Evolutionary conservation across 2,113 vertebrate genomes (phyloP).

Genomic region (Philantomba maxwellii): DNA sequence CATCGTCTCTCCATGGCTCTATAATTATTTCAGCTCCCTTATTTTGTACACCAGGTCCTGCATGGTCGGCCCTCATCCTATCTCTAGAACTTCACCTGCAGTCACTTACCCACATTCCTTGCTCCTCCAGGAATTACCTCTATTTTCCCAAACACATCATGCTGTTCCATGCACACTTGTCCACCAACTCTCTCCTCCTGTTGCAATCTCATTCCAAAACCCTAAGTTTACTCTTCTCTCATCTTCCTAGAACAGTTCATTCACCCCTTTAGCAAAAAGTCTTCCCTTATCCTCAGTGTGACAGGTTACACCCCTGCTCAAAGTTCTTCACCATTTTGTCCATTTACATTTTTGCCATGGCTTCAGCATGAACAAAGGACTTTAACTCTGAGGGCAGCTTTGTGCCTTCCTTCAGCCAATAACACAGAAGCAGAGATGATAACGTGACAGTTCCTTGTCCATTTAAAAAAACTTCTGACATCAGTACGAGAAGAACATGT

Average conservation of each 20-base stretch:
- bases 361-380: background rate
- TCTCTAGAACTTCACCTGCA: background rate
- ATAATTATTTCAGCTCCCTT: background rate
- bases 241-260: background rate
- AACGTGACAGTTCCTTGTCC: background rate
- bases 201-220: background rate
- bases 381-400: background rate
- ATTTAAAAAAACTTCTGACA: background rate
- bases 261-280: background rate
- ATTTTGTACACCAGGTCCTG: background rate
- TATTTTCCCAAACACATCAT: background rate
- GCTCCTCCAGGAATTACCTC: background rate
- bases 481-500: background rate
- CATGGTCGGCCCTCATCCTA: background rate
- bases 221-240: background rate
- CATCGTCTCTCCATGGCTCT: background rate
- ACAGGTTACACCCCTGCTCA: background rate
- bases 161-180: no score
- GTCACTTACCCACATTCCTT: background rate
- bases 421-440: background rate
- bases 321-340: background rate
- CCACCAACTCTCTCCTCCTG: background rate
- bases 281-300: background rate
- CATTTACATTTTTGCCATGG: background rate
- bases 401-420: background rate